Conservation (phyloP, 37 sponge, comb jelly and placozoan species). For the Halisarca cf. caerulea region DNA sequence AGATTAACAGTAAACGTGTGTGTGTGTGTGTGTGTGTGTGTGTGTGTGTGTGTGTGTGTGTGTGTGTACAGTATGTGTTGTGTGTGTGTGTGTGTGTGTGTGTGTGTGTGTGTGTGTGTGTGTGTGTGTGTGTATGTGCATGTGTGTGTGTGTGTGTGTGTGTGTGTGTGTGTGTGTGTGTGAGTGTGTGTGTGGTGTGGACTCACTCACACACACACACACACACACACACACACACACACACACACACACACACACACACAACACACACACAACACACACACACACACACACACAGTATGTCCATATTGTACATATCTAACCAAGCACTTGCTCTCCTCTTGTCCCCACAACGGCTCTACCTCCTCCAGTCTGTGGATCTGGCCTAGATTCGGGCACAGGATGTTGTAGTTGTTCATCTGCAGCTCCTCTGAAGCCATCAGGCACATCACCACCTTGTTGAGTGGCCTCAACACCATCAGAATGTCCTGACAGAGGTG, state of each 20-base stretch:
- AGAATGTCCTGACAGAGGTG: background rate
- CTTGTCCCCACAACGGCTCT: too few relatives aligned
- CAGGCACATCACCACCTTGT: too few relatives aligned
- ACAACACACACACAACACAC: too few relatives aligned
- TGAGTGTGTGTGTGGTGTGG: background rate
- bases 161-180: conserved; percentile 1
- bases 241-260: background rate
- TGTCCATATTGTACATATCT: too few relatives aligned
- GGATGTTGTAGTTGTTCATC: too few relatives aligned
- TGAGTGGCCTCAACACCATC: background rate
- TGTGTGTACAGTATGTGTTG: too few relatives aligned
- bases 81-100: background rate
- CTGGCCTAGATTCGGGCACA: too few relatives aligned
- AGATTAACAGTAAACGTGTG: background rate
- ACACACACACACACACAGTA: too few relatives aligned
- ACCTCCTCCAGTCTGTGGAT: too few relatives aligned
- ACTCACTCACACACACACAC: background rate
- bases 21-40: background rate
- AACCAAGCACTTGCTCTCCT: too few relatives aligned
- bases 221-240: background rate
- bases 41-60: too few relatives aligned
- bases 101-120: background rate
- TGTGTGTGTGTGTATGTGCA: conserved; percentile 22
- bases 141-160: conserved; percentile 1
- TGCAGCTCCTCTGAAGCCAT: too few relatives aligned